Evolutionary conservation across 2,888 invertebrate species (phyloP), one percentile per base, ranked within the genome.

Genomic region (Drosophila paranaensis): DNA sequence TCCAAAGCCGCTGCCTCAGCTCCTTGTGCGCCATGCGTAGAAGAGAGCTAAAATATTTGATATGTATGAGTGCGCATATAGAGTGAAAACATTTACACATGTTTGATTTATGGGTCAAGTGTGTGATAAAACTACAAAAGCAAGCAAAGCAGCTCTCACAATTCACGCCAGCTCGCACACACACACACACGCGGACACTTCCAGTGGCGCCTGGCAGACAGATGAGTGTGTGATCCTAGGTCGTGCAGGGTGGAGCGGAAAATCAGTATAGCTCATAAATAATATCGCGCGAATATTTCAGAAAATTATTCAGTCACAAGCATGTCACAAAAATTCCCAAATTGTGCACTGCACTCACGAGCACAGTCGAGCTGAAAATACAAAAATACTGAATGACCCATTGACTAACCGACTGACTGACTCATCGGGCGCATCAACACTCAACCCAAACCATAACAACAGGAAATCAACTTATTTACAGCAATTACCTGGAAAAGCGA

Each of bases 21-120:
- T 43, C 51, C 69, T 68, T 55, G 43, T 74, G 33, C 35, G 56
- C 64, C 63, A 78, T 78, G 81, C 83, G 81, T 75, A 78, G 84
- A 74, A 62, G 63, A 58, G 73, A 67, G 64, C 84, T 67, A 87
- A 79, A 86, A 81, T 81, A 87, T 85, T 84, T 84, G 77, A 84
- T 82, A 81, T 81, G 78, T 81, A 83, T 83, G 81, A 81, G 85
- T 84, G 89, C 60, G 89, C 88, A 84, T 85, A 85, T 85, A 87
- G 87, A 85, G 84, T 85, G 89, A 85, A 85, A 85, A 87, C 84
- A 85, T 85, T 85, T 85, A 85, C 84, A 85, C 84, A 85, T 85
- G 84, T 89, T 89, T 85, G 84, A 85, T 85, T 85, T 85, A 85
- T 89, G 84, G 84, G 84, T 85, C 84, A 85, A 85, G 89, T 89